A percentile compares a stretch with the other conserved stretches of the same genome.
Conservation (phyloP, 1,140 invertebrate species). For the Drosophila mayri region DNA sequence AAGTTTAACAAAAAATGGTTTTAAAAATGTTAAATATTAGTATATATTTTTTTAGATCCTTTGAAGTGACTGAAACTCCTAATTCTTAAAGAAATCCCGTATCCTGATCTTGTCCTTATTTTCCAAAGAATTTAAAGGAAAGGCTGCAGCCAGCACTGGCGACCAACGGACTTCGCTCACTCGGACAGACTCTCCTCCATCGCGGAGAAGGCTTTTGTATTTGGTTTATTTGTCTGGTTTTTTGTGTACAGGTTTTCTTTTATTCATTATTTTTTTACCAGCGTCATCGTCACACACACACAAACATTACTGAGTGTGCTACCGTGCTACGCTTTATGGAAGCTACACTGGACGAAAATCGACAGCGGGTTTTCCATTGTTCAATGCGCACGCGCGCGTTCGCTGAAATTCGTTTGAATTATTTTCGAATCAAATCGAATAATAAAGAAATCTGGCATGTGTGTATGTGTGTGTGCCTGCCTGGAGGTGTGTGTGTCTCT, state of each 20-base stretch:
- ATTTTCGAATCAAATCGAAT: conserved; percentile 57
- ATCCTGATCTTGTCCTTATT: neutral
- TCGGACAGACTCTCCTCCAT: conserved; percentile 7
- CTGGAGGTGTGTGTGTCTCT: conserved; percentile 25
- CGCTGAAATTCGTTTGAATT: conserved; percentile 35
- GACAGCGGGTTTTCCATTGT: conserved; percentile 20
- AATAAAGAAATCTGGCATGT: conserved; percentile 57
- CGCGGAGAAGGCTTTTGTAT: conserved; percentile 68
- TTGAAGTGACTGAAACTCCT: accelerated
- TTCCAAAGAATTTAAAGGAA: neutral
- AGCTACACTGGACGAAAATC: conserved; percentile 66
- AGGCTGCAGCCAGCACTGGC: conserved; percentile 6
- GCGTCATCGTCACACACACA: conserved; percentile 64
- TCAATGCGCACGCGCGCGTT: conserved; percentile 51
- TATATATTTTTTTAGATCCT: neutral
- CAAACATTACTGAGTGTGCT: conserved; percentile 47
- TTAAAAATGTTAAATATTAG: neutral
- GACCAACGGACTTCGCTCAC: conserved; percentile 17
- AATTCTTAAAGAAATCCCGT: neutral
- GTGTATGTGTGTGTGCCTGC: neutral
- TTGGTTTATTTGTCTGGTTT: conserved; percentile 69
- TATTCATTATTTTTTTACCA: conserved; percentile 83
- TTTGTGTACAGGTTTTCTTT: conserved; percentile 81
- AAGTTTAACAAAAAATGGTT: neutral
- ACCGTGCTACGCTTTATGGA: conserved; percentile 72